Base-by-base conservation (phyloP, 2,797 vertebrate species). In the Propithecus deckenii region DNA sequence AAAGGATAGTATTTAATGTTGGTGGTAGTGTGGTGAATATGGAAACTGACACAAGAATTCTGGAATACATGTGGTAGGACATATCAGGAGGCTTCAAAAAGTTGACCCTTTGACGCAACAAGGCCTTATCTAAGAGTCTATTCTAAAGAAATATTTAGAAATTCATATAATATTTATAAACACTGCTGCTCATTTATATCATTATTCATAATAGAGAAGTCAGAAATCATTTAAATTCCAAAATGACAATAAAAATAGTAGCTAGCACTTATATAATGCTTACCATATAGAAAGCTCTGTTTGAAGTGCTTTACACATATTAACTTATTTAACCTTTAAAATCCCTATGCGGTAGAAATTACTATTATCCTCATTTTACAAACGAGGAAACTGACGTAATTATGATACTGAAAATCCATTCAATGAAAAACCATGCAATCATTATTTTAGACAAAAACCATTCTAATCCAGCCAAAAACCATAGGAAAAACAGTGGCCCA, bases 211-310 rank as follows among this genome's bases (percentile, higher is more conserved):
- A 74, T 30, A 69, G 48, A 55, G 18, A 59, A 94, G 57, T 93
- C 52, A 88, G 63, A 78, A 79, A 74, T 88, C 1, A 59, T 52
- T 92, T 69, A 81, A 57, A 81, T 95, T 81, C 65, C 43, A 79
- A 93, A 87, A 96, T 22, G 76, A 63, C 46, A 65, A 81, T 30
- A 84, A 93, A 85, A 93, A 90, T 23, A 75, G 61, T 50, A 71
- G 61, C 50, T 52, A 79, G 48, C 38, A 65, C 9, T 65, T 84
- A 63, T 4, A 61, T 14, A 91, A 30, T n/a, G 32, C 57, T 57
- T 59, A 15, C 30, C 13, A 32, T 22, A 32, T 41, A 50, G 25
- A 41, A 75, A 61, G 32, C 46, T n/a, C 80, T 69, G 35, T 72
- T n/a, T 83, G 52, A 61, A 88, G 69, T 78, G 52, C 59, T 83